Evolutionary conservation across 2,888 invertebrate species (phyloP).

Genomic region (Clusia tigrina): DNA sequence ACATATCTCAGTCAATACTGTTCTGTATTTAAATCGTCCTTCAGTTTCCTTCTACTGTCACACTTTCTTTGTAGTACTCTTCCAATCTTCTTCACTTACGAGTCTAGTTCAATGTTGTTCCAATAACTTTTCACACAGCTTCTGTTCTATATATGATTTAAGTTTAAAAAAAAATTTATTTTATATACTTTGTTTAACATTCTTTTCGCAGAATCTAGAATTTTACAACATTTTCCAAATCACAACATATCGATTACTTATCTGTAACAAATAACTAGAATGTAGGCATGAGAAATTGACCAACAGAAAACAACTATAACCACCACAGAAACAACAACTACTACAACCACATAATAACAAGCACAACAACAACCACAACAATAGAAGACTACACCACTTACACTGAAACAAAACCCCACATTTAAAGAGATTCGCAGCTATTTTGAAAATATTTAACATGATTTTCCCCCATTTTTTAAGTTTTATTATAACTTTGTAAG

Average conservation of each 20-base stretch:
- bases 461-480: too few species aligned
- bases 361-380: conserved; percentile 16
- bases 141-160: too few species aligned
- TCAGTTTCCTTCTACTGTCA: too few species aligned
- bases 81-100: too few species aligned
- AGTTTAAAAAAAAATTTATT: too few species aligned
- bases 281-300: neutral
- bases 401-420: conserved; percentile 1
- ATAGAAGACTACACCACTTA: conserved; percentile 31
- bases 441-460: neutral
- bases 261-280: conserved; percentile 49
- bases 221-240: conserved; percentile 61
- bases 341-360: conserved; percentile 9
- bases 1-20: too few species aligned
- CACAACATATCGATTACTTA: conserved; percentile 62
- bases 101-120: too few species aligned
- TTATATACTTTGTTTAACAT: conserved; percentile 39
- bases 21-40: too few species aligned
- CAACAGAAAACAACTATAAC: conserved; percentile 32
- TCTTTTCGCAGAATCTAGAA: conserved; percentile 58
- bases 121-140: too few species aligned
- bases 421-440: neutral
- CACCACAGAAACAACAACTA: conserved; percentile 24
- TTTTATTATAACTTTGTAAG: neutral
- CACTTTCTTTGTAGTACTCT: too few species aligned